Evolutionary conservation across 1,140 invertebrate genomes (phyloP).

Genomic region (Anastrepha obliqua): DNA sequence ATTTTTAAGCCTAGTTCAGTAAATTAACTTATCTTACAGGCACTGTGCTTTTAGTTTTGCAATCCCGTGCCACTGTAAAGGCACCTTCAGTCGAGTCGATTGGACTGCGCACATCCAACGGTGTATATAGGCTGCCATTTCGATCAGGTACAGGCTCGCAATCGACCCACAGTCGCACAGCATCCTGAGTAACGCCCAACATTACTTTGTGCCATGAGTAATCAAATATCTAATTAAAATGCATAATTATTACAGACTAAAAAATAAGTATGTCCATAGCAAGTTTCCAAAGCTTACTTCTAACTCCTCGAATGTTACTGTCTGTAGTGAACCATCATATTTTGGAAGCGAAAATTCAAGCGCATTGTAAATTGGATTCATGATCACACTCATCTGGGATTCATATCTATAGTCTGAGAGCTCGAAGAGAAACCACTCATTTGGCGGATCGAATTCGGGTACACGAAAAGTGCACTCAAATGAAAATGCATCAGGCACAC

Average conservation of each 20-base stretch:
- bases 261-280: background rate
- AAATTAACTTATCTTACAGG: constrained; percentile 77
- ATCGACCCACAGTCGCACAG: constrained; percentile 82
- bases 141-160: constrained; percentile 75
- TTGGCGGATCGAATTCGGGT: constrained; percentile 76
- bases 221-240: constrained; percentile 78
- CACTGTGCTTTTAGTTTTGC: constrained; percentile 77
- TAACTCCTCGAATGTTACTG: constrained; percentile 77
- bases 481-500: constrained; percentile 83
- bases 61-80: constrained; percentile 80
- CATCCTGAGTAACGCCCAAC: constrained; percentile 81
- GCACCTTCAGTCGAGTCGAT: constrained; percentile 81
- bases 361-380: constrained; percentile 78
- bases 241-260: background rate
- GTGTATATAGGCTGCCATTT: constrained; percentile 64
- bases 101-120: constrained; percentile 76
- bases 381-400: constrained; percentile 81
- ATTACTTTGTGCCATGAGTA: constrained; percentile 87
- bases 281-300: constrained; percentile 74
- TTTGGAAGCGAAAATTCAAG: constrained; percentile 81
- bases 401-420: constrained; percentile 78
- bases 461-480: constrained; percentile 81
- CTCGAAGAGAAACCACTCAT: constrained; percentile 81
- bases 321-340: constrained; percentile 78
- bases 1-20: background rate